Percentiles rank a stretch among this genome's conserved stretches.
phyloP scores from a whole-genome alignment of 2,888 invertebrate species.

The Acronicta psi region DNA sequence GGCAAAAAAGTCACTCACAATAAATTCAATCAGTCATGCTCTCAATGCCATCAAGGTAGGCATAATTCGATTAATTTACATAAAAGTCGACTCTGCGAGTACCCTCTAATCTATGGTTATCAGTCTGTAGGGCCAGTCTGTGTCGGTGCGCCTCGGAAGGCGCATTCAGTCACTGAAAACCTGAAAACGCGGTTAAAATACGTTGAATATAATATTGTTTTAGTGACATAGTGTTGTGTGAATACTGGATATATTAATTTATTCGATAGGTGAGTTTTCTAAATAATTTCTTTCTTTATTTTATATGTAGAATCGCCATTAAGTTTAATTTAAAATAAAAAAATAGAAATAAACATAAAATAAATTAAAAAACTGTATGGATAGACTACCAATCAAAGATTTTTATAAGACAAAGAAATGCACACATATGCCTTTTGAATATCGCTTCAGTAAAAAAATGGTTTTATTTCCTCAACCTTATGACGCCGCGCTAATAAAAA shows the following conservation, averaged over 20 bases:
- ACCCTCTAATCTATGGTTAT: conserved; percentile 64
- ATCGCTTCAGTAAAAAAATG: conserved; percentile 11
- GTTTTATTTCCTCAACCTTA: conserved; percentile 37
- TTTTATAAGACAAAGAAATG: conserved; percentile 15
- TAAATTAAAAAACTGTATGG: too few relatives aligned
- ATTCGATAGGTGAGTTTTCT: conserved; percentile 33
- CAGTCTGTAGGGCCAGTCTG: conserved; percentile 65
- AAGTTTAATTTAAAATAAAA: too few relatives aligned
- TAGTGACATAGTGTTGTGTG: conserved; percentile 51
- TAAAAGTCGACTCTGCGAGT: conserved; percentile 50
- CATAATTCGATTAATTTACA: conserved; percentile 36
- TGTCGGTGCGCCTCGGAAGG: conserved; percentile 59
- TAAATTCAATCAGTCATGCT: conserved; percentile 6
- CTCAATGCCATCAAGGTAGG: conserved; percentile 24
- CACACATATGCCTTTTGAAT: too few relatives aligned
- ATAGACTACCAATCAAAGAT: not conserved
- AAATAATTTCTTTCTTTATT: not conserved
- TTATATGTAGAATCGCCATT: too few relatives aligned
- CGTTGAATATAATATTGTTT: conserved; percentile 43
- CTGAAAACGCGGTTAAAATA: conserved; percentile 54
- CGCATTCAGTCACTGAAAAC: conserved; percentile 61
- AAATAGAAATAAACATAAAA: not conserved
- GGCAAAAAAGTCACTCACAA: not conserved
- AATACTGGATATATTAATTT: conserved; percentile 43
- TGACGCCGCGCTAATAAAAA: conserved; percentile 26